Conservation (phyloP, 2,797 vertebrate species). For the Arctocebus calabarensis region DNA sequence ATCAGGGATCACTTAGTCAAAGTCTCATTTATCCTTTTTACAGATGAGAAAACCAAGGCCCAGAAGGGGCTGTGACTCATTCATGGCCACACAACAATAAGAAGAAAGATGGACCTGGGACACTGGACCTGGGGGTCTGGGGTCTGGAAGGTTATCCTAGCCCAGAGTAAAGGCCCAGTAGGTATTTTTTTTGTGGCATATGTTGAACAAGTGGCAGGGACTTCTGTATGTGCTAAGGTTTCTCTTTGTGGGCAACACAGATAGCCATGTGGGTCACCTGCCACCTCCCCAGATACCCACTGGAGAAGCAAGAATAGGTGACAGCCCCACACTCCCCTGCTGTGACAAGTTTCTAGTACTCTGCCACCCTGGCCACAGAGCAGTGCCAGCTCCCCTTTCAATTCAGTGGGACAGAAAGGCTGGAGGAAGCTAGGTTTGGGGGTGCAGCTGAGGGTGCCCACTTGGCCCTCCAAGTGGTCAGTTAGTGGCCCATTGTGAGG, state of each 20-base stretch:
- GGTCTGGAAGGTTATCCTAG: not conserved
- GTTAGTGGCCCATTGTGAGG: not conserved
- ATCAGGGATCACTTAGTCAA: not conserved
- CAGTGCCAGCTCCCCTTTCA: not conserved
- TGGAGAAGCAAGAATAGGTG: not conserved
- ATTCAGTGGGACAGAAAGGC: not conserved
- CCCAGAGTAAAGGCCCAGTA: not conserved
- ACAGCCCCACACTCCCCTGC: not conserved
- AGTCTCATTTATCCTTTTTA: not conserved
- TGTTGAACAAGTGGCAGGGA: not conserved
- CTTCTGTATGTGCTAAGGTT: rapidly evolving
- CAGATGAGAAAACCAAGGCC: not conserved
- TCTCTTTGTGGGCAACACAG: not conserved
- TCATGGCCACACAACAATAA: not conserved
- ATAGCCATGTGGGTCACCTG: not conserved
- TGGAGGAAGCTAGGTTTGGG: not conserved
- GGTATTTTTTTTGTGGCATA: too few species aligned
- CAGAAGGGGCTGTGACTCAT: not conserved
- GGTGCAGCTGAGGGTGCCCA: not conserved
- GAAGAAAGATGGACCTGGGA: not conserved
- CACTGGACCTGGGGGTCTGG: not conserved
- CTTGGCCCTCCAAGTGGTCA: too few species aligned
- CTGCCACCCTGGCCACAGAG: not conserved
- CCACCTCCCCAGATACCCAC: not conserved
- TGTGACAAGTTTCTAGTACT: rapidly evolving